Evolutionary conservation across 2,113 vertebrate species (phyloP), one percentile per base, ranked within the genome.

Genomic region (Salvelinus namaycush): DNA sequence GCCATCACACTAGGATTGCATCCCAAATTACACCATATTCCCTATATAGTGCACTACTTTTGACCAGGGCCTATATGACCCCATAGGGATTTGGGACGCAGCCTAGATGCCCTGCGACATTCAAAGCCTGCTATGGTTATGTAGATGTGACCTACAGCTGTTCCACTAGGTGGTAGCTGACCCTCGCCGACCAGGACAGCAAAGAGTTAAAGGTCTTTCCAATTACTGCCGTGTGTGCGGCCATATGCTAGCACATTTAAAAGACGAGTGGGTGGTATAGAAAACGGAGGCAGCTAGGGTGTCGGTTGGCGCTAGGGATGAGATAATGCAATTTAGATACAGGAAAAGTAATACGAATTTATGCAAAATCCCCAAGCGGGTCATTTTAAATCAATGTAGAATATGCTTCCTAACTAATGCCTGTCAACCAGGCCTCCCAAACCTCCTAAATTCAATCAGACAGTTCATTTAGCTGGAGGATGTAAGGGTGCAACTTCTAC

Each of bases 361-460:
- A 93, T 94, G 91, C 92, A 93, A 93, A 95, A 94, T 95, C 95
- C 95, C 51, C 93, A 87, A 88, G 93, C 89, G 94, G 92, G 91
- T 92, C 92, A 93, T 96, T 95, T 95, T 94, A 95, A 96, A 95
- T 95, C 93, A 96, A 96, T 95, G 94, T 94, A 93, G 94, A 96
- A 96, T 95, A 95, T 95, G 94, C 93, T 94, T 95, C 93, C 94
- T 96, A 96, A 96, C 95, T 95, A 95, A 96, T 93, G 95, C 91
- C 94, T 96, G 96, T 97, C 95, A 96, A 94, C 91, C 93, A 94
- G 90, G 72, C 85, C 87, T 91, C 78, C 93, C 91, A 94, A 94
- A 94, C 90, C 92, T 87, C 90, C 89, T 87, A 94, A 95, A 96
- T 96, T 95, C 94, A 95, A 95, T 96, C 94, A 94, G 95, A 94